phyloP scores from a whole-genome alignment of 2,113 vertebrate genomes.

The Mystacornis crossleyi region DNA sequence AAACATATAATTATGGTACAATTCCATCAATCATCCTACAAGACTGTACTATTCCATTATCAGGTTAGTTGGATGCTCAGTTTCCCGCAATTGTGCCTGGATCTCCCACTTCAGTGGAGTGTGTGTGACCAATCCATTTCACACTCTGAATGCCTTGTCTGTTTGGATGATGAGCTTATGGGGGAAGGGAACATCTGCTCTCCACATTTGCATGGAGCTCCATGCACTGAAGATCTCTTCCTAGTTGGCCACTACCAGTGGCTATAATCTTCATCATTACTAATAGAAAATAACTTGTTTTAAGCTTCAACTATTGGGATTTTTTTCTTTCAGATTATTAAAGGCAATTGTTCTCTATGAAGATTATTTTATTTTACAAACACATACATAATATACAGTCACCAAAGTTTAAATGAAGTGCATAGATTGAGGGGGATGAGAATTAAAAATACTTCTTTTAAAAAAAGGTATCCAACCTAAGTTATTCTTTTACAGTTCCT shows the following conservation, averaged over 20 bases:
- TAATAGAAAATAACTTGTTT: not conserved
- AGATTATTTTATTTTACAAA: not conserved
- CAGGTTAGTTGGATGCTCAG: not conserved
- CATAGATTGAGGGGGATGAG: not conserved
- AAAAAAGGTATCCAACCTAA: not conserved
- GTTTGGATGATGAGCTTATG: not conserved
- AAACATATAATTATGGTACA: not conserved
- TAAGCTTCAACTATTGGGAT: not conserved
- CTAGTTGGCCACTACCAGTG: not conserved
- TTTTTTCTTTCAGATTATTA: not conserved
- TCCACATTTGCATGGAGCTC: not conserved
- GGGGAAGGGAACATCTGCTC: not conserved
- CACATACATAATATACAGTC: not conserved
- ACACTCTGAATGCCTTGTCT: not conserved
- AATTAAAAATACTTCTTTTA: not conserved
- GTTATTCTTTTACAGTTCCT: not conserved
- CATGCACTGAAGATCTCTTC: not conserved
- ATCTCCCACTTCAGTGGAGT: not conserved
- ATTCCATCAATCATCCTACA: not conserved
- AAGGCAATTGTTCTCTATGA: not conserved
- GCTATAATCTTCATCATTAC: not conserved
- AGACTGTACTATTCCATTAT: not conserved
- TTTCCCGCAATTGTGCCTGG: not conserved
- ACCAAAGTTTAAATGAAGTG: not conserved
- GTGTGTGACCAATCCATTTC: constrained; percentile 15